Base-by-base conservation (phyloP, 1,140 invertebrate species). In the Drosophila sulfurigaster region DNA sequence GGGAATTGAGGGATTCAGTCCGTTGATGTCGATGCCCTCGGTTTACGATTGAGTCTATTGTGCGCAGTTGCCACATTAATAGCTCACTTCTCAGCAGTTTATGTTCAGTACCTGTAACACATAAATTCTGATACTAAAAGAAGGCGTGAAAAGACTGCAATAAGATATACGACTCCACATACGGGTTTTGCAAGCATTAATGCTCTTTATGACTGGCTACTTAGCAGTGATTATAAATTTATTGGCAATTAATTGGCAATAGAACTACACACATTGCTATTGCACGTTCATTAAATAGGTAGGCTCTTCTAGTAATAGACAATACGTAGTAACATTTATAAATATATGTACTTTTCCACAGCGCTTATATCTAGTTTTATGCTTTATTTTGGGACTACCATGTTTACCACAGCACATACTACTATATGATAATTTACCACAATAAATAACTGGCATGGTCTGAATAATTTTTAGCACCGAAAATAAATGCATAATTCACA, bases 31-130 rank as follows among this genome's bases (percentile, higher is more conserved):
- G 35, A 52, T 15, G 49, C 20, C 35, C 35, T 20, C n/a, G 49
- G 16, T 64, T 52, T 64, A 64, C 63, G 63, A 65, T 65, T 65
- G 35, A 65, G 35, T 56, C 38, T 45, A 56, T 65, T 56, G 51
- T 56, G 51, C 20, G 41, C 41, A 65, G 38, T 65, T 65, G n/a
- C 38, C 51, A 65, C 41, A 45, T 65, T 65, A 65, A 65, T 65
- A 46, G 63, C 63, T 54, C 63, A 43, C n/a, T 65, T 65, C 51
- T 45, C n/a, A 56, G 38, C n/a, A 28, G 38, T 43, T 65, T 65
- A 65, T 65, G 35, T 32, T 25, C 13, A 15, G 51, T 65, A 65
- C 63, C 63, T 65, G 63, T 65, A 46, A 38, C 63, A 45, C 38
- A 30, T 56, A 65, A 56, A 54, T 46, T 56, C 4, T 10, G 63